Conservation (phyloP, 2,113 vertebrate genomes). For the Corythoichthys haematopterus region DNA sequence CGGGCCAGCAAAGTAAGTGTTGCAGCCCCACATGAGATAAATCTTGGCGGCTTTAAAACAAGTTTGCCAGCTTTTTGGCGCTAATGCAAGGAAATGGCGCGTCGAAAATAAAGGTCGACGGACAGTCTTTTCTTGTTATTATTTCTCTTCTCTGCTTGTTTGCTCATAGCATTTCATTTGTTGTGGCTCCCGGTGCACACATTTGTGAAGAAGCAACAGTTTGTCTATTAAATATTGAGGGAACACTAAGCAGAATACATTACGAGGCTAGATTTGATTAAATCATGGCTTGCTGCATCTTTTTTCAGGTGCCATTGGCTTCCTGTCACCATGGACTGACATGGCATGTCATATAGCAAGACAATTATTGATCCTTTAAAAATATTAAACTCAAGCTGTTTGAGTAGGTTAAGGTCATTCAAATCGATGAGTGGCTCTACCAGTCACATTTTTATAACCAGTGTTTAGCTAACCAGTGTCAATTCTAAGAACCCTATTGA, state of each 20-base stretch:
- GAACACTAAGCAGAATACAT: neutral
- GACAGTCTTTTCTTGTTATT: slow-evolving; percentile 10
- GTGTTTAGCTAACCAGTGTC: too few species aligned
- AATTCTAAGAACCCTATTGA: too few species aligned
- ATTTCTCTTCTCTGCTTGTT: neutral
- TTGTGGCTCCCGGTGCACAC: slow-evolving; percentile 2
- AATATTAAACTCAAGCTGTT: neutral
- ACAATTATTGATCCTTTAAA: neutral
- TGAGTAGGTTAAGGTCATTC: neutral
- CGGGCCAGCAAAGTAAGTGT: slow-evolving; percentile 16
- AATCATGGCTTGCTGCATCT: neutral
- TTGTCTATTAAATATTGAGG: slow-evolving; percentile 1
- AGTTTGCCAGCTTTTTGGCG: slow-evolving; percentile 1
- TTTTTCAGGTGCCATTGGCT: neutral
- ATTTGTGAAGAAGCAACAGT: neutral
- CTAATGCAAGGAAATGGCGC: neutral
- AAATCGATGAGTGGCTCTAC: neutral
- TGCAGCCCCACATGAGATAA: slow-evolving; percentile 10
- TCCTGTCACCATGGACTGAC: too few species aligned
- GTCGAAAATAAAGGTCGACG: slow-evolving; percentile 2
- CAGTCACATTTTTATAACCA: too few species aligned
- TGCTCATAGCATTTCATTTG: neutral
- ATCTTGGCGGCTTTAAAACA: slow-evolving; percentile 10
- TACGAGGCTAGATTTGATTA: neutral
- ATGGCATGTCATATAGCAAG: too few species aligned